These are phyloP conservation scores for Diglossa brunneiventris DNA, from an alignment of 2,113 vertebrate species.

Conservation along the genomic window DNA sequence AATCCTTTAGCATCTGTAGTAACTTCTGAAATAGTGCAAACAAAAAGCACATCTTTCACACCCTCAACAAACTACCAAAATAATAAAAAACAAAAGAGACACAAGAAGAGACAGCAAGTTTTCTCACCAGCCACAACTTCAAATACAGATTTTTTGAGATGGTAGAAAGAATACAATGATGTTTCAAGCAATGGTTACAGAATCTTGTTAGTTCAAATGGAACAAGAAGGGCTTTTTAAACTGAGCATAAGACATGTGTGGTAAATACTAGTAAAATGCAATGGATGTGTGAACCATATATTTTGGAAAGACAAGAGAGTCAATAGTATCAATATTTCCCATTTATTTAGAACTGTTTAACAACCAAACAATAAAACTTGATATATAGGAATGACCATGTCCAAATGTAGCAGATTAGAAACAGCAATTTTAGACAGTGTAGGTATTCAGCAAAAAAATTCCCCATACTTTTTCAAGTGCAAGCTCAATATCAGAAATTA, in stretches of 20 bases:
- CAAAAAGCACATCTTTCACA: not conserved
- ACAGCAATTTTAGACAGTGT: not conserved
- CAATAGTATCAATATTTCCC: not conserved
- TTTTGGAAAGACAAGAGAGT: not conserved
- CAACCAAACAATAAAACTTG: not conserved
- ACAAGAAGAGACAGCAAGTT: not conserved
- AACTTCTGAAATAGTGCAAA: not conserved
- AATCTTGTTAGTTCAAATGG: not conserved
- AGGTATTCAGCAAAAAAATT: not conserved
- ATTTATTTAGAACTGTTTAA: not conserved
- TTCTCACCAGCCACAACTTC: not conserved
- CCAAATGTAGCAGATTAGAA: not conserved
- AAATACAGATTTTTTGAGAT: not conserved
- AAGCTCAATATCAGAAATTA: not conserved
- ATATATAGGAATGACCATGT: not conserved
- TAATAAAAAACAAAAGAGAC: not conserved
- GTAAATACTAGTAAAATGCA: not conserved
- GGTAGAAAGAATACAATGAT: not conserved
- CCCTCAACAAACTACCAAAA: not conserved
- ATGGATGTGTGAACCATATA: not conserved
- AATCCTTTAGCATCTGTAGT: not conserved
- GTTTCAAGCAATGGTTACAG: not conserved
- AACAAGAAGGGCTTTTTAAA: not conserved
- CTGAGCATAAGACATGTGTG: not conserved
- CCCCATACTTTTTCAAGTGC: not conserved